phyloP scores from a whole-genome alignment of 2,888 invertebrate genomes.

The Epirrita christyi region DNA sequence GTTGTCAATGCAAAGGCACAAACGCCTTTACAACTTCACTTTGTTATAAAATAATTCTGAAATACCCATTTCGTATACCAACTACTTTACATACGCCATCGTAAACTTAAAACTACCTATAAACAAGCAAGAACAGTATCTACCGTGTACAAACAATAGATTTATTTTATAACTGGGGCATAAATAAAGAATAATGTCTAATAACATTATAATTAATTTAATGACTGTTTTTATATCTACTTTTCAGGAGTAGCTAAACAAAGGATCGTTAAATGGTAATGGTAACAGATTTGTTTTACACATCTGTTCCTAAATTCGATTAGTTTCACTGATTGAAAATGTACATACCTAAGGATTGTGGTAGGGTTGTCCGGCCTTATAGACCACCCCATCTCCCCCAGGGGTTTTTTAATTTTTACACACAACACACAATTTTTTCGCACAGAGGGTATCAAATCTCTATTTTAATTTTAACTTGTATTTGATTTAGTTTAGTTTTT shows the following conservation, averaged over 20 bases:
- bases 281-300: slow-evolving; percentile 8
- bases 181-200: slow-evolving; percentile 14
- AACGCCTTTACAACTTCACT: too few relatives aligned
- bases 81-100: neutral
- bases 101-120: slow-evolving; percentile 11
- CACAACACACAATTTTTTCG: too few relatives aligned
- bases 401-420: too few relatives aligned
- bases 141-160: neutral
- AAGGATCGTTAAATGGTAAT: slow-evolving; percentile 15
- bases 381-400: too few relatives aligned
- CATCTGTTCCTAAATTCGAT: neutral
- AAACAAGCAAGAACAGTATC: slow-evolving; percentile 7
- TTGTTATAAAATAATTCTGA: too few relatives aligned
- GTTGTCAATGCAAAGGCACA: neutral
- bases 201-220: slow-evolving; percentile 5
- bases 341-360: too few relatives aligned
- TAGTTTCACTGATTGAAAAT: neutral
- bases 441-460: too few relatives aligned
- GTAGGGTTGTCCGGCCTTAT: too few relatives aligned
- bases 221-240: slow-evolving; percentile 7
- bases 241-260: slow-evolving; percentile 4
- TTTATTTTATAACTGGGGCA: slow-evolving; percentile 5
- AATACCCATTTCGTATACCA: too few relatives aligned
- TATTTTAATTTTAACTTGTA: too few relatives aligned
- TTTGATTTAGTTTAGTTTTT: too few relatives aligned